phyloP scores from a whole-genome alignment of 2,888 invertebrate species.

The Apamea monoglypha region DNA sequence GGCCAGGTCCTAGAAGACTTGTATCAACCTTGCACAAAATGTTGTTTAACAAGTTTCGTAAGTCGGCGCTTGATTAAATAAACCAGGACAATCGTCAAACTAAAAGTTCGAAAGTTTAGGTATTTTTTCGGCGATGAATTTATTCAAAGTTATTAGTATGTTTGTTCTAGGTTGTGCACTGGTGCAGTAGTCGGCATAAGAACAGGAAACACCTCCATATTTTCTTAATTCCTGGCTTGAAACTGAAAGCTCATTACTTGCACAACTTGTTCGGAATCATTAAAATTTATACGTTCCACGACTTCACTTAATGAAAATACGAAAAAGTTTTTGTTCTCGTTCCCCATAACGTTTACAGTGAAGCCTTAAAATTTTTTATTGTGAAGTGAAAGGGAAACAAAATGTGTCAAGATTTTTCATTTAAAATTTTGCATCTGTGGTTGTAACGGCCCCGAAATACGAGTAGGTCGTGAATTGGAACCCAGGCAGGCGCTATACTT shows the following conservation, averaged over 20 bases:
- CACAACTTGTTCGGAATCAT: constrained; percentile 83
- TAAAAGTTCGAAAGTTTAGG: not conserved
- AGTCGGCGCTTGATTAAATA: not conserved
- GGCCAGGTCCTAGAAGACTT: not conserved
- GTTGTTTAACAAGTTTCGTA: not conserved
- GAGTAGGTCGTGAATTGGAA: too few relatives aligned
- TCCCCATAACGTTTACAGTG: constrained; percentile 66
- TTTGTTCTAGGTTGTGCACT: not conserved
- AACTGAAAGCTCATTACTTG: constrained; percentile 81
- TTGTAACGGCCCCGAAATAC: not conserved
- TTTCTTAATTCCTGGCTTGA: constrained; percentile 65
- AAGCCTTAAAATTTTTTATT: constrained; percentile 58
- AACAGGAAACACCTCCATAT: constrained; percentile 24
- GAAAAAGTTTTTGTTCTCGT: constrained; percentile 71
- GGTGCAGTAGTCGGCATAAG: too few relatives aligned
- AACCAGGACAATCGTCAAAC: not conserved
- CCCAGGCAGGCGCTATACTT: not conserved
- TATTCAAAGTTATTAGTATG: too few relatives aligned
- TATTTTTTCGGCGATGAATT: not conserved
- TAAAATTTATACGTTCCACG: constrained; percentile 84
- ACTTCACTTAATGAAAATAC: constrained; percentile 81
- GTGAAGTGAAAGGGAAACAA: constrained; percentile 42
- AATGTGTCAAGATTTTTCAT: constrained; percentile 34
- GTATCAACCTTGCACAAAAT: not conserved
- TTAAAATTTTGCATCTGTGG: not conserved